A percentile compares a stretch with the other conserved stretches of the same genome.
Conservation (phyloP, 30 jellyfish, hydroid and myxozoan genomes). For the Hydractinia echinata region DNA sequence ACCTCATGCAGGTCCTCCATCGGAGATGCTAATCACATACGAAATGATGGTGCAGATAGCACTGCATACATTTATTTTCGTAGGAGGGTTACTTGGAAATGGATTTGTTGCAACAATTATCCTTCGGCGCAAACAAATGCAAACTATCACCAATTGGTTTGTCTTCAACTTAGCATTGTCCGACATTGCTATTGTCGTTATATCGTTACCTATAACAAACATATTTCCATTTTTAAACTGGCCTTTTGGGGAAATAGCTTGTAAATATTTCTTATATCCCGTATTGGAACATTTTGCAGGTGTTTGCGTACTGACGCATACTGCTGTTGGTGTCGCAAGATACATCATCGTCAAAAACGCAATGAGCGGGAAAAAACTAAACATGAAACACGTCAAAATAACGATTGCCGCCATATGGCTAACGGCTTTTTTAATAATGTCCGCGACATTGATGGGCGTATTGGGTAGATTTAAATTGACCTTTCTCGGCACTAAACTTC, state of each 20-base stretch:
- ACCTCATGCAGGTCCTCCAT: too few species aligned
- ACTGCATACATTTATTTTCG: slow-evolving; percentile 42
- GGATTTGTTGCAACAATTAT: slow-evolving; percentile 33
- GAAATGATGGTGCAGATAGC: slow-evolving; percentile 26
- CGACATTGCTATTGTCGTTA: slow-evolving; percentile 47
- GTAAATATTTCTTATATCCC: slow-evolving; percentile 54
- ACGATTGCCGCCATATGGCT: slow-evolving; percentile 55
- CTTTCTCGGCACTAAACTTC: not conserved
- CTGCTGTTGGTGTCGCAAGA: slow-evolving; percentile 62
- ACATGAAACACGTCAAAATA: slow-evolving; percentile 28
- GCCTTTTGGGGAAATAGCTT: slow-evolving; percentile 61
- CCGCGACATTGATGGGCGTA: slow-evolving; percentile 59
- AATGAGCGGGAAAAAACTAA: slow-evolving; percentile 28
- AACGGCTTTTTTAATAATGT: slow-evolving; percentile 43
- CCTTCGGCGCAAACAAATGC: slow-evolving; percentile 26
- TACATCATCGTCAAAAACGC: slow-evolving; percentile 46
- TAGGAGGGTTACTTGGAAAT: slow-evolving; percentile 61
- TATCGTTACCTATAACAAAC: slow-evolving; percentile 41
- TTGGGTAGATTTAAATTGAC: not conserved
- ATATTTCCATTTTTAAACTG: slow-evolving; percentile 52
- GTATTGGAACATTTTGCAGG: slow-evolving; percentile 75
- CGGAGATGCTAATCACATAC: not conserved
- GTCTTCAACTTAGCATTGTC: slow-evolving; percentile 58
- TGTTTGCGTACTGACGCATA: slow-evolving; percentile 72
- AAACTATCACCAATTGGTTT: slow-evolving; percentile 58